Conservation (phyloP, 2,797 vertebrate genomes). For the Denticeps clupeoides region DNA sequence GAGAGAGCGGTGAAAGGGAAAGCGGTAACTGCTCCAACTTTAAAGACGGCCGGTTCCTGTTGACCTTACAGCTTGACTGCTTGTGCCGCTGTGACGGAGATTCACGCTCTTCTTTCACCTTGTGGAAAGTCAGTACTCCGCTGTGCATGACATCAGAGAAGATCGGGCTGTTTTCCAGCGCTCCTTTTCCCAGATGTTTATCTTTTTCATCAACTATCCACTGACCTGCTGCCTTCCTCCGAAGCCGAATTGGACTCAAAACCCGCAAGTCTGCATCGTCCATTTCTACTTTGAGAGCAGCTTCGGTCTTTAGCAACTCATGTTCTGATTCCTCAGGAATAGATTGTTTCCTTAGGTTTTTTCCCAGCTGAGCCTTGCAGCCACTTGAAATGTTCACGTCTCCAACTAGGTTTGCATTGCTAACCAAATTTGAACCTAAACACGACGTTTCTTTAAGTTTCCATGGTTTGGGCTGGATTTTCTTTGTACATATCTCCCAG, state of each 20-base stretch:
- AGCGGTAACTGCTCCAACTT: constrained; percentile 41
- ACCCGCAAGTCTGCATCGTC: constrained; percentile 30
- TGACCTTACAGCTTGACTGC: constrained; percentile 3
- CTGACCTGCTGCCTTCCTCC: constrained; percentile 53
- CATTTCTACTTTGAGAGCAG: constrained; percentile 20
- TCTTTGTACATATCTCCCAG: constrained; percentile 44
- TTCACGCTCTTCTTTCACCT: constrained; percentile 45
- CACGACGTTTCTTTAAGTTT: constrained; percentile 9
- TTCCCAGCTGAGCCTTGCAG: neutral
- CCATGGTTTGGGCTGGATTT: constrained; percentile 27
- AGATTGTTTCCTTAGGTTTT: neutral
- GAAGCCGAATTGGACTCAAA: constrained; percentile 52
- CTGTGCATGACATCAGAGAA: constrained; percentile 32
- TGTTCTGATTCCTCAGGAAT: constrained; percentile 4
- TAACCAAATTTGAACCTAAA: neutral
- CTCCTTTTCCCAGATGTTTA: constrained; percentile 24
- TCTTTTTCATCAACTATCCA: constrained; percentile 56
- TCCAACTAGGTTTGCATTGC: constrained; percentile 12
- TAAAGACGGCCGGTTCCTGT: constrained; percentile 9
- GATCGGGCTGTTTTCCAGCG: constrained; percentile 20
- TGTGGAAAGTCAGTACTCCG: constrained; percentile 27
- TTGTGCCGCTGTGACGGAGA: constrained; percentile 29
- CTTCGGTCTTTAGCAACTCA: constrained; percentile 17
- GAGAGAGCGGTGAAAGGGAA: constrained; percentile 57
- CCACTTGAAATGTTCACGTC: too few relatives aligned